These are phyloP conservation scores for Asobara japonica DNA, from an alignment of 1,140 invertebrate species.

Conservation along the genomic window DNA sequence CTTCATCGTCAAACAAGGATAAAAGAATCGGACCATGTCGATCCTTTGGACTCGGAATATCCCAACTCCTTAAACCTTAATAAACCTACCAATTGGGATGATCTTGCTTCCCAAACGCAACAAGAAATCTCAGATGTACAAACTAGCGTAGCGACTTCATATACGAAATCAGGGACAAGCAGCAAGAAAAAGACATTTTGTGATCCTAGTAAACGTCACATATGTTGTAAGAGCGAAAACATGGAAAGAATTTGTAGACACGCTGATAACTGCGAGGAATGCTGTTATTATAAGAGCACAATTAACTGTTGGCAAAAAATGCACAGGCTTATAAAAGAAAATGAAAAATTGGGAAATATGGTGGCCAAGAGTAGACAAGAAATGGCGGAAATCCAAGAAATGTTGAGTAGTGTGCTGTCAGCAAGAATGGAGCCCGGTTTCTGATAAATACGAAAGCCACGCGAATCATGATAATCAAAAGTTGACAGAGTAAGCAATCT, in stretches of 20 bases:
- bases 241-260: constrained; percentile 26
- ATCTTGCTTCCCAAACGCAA: neutral
- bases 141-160: neutral
- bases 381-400: constrained; percentile 51
- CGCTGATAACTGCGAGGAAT: constrained; percentile 28
- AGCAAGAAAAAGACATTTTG: neutral
- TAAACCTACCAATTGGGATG: neutral
- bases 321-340: constrained; percentile 48
- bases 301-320: constrained; percentile 50
- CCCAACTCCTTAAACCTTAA: neutral
- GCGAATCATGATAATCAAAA: neutral
- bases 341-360: constrained; percentile 51
- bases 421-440: constrained; percentile 60
- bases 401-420: constrained; percentile 52
- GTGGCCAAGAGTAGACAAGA: constrained; percentile 50
- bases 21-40: constrained; percentile 37
- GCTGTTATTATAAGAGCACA: constrained; percentile 40
- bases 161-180: neutral
- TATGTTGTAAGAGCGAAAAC: constrained; percentile 28
- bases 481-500: neutral
- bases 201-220: constrained; percentile 23
- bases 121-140: neutral
- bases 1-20: constrained; percentile 53
- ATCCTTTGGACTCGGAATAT: neutral
- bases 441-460: constrained; percentile 28